Evolutionary conservation across 92 coral and sea anemone genomes (phyloP).

Genomic region (Hydrozoanthus gracilis): DNA sequence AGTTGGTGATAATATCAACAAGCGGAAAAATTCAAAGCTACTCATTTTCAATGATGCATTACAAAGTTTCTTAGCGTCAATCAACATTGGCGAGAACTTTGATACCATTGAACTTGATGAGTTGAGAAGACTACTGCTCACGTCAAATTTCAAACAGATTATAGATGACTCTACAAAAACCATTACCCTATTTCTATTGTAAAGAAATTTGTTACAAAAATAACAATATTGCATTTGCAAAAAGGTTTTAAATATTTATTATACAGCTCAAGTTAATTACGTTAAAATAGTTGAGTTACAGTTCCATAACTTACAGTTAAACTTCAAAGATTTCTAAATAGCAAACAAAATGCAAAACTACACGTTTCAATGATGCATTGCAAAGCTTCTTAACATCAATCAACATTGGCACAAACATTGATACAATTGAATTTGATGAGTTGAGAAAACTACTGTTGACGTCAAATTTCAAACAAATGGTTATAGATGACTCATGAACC

Average conservation of each 20-base stretch:
- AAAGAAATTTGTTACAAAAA: no score
- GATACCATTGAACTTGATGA: slow-evolving; percentile 13
- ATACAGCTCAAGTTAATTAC: not conserved
- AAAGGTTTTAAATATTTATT: not conserved
- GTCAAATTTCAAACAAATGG: no score
- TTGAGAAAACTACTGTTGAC: no score
- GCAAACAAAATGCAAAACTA: no score
- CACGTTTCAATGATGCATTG: no score
- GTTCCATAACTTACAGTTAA: slow-evolving; percentile 53
- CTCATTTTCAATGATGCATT: no score
- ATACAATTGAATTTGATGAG: no score
- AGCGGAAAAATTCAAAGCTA: slow-evolving; percentile 41
- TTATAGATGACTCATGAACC: no score
- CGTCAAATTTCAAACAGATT: slow-evolving; percentile 56
- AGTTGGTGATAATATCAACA: slow-evolving; percentile 51
- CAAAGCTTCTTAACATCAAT: no score
- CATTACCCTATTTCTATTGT: slow-evolving; percentile 58
- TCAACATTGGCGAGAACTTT: slow-evolving; percentile 10
- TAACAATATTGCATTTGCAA: no score
- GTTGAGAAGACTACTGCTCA: slow-evolving; percentile 50
- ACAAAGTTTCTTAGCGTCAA: slow-evolving; percentile 56
- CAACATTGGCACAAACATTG: no score
- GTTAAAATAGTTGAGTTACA: slow-evolving; percentile 42
- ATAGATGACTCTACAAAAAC: slow-evolving; percentile 48
- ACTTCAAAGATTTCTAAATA: no score